Percentiles rank a stretch among this genome's conserved stretches.
Conservation (phyloP, 2,113 vertebrate species). For the Pluvialis apricaria region DNA sequence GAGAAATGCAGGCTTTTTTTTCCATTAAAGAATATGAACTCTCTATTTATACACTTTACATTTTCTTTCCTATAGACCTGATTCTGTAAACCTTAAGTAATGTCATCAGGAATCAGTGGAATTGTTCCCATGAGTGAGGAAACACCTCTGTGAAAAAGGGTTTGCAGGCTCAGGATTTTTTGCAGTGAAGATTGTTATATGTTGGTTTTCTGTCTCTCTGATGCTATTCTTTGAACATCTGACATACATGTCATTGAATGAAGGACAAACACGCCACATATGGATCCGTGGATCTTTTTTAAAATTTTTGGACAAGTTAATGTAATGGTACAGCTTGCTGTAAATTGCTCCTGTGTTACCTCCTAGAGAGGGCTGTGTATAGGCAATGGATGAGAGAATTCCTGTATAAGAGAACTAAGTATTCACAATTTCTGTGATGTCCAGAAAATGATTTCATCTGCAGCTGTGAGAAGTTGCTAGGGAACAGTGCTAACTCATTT, state of each 20-base stretch:
- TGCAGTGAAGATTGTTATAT: not conserved
- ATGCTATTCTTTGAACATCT: not conserved
- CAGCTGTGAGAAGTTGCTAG: constrained; percentile 59
- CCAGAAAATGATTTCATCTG: constrained; percentile 30
- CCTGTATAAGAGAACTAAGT: not conserved
- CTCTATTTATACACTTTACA: not conserved
- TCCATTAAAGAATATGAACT: not conserved
- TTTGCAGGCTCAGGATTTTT: not conserved
- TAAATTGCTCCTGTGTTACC: not conserved
- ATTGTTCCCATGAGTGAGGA: not conserved
- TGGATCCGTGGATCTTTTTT: accelerated
- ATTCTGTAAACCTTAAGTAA: not conserved
- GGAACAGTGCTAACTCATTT: constrained; percentile 29
- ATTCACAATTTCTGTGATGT: not conserved
- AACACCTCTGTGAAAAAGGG: not conserved
- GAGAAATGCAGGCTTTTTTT: not conserved
- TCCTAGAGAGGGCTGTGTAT: not conserved
- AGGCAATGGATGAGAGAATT: not conserved
- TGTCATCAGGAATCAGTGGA: not conserved
- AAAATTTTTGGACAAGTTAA: not conserved
- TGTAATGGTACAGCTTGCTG: not conserved
- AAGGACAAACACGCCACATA: not conserved
- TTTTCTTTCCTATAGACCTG: not conserved
- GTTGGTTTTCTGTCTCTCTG: not conserved
- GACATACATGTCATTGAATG: not conserved